Conservation (phyloP, 2,113 vertebrate species). For the Ardeotis arabs region DNA sequence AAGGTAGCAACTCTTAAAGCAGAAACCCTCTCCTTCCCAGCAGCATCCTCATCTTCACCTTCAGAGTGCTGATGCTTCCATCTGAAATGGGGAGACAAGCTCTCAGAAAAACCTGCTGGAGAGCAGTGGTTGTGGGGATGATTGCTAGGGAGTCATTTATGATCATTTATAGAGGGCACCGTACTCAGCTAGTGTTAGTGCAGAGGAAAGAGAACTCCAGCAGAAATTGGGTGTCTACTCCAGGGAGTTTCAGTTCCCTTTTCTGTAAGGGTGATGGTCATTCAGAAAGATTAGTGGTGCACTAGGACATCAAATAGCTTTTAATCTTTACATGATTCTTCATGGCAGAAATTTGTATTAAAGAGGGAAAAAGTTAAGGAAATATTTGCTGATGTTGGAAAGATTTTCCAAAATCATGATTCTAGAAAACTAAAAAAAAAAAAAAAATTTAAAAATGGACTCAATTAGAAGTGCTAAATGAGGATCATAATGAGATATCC, state of each 20-base stretch:
- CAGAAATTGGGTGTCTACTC: background rate
- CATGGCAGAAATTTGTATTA: constrained; percentile 7
- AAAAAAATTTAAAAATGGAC: constrained; percentile 45
- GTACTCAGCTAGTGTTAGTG: background rate
- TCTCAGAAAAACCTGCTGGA: background rate
- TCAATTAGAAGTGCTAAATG: constrained; percentile 84
- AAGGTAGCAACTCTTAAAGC: background rate
- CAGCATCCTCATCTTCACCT: constrained; percentile 13
- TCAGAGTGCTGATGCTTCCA: background rate
- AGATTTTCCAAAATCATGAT: constrained; percentile 58
- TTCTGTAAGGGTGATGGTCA: background rate
- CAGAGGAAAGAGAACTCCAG: background rate
- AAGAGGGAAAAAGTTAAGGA: constrained; percentile 16
- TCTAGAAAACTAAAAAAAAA: constrained; percentile 28
- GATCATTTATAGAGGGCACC: background rate
- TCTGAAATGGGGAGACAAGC: background rate
- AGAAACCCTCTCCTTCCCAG: background rate
- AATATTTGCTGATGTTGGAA: constrained; percentile 21
- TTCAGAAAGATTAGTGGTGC: background rate
- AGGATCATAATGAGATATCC: constrained; percentile 83
- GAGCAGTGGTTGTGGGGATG: background rate
- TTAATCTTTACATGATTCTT: constrained; percentile 20
- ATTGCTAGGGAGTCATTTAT: background rate
- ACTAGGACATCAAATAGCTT: background rate
- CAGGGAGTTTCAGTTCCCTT: background rate